Evolutionary conservation across 2,113 vertebrate species (phyloP), one percentile per base, ranked within the genome.

Genomic region (Actenoides hombroni): DNA sequence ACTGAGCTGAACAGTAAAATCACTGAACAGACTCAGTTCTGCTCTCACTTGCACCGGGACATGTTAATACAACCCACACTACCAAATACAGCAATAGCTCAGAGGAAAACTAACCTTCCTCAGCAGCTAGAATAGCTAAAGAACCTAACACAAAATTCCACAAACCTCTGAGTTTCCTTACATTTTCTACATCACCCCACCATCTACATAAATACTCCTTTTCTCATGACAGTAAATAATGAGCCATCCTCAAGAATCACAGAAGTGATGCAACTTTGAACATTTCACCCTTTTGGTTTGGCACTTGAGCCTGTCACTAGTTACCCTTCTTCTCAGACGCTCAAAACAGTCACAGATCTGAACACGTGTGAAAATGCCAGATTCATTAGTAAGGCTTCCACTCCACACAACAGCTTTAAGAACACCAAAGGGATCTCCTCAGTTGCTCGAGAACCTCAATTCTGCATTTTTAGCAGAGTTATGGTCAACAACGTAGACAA

Each of bases 401-500:
- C 13, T 28, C 24, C 35, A 44, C 6, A 75, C 8, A 44, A 26
- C 3, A 42, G 6, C 14, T 17, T 23, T 56, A 71, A 46, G 13
- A 46, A 53, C 8, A 69, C 10, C 56, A 9, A 80, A 46, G 0
- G 2, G 5, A 73, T 42, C 21, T 60, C 83, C 31, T 48, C 6
- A 31, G 39, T 46, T 56, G 23, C 35, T 35, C 35, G 57, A 29
- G 5, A 82, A 69, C 7, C 13, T 75, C 35, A 16, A 48, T 25
- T 64, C 17, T 48, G 6, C 10, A n/a, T 56, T 75, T 91, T 83
- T 17, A 85, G 23, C 35, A 71, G 17, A 39, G 9, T 74, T 67
- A 76, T 1, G 2, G 46, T 61, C 33, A 37, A 51, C 24, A 73
- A 4, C 0, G 0, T 16, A 3, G 35, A 26, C 11, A 80, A 4